A percentile compares a stretch with the other conserved stretches of the same genome.
phyloP scores from a whole-genome alignment of 2,797 vertebrate genomes.

The Phataginus tricuspis region DNA sequence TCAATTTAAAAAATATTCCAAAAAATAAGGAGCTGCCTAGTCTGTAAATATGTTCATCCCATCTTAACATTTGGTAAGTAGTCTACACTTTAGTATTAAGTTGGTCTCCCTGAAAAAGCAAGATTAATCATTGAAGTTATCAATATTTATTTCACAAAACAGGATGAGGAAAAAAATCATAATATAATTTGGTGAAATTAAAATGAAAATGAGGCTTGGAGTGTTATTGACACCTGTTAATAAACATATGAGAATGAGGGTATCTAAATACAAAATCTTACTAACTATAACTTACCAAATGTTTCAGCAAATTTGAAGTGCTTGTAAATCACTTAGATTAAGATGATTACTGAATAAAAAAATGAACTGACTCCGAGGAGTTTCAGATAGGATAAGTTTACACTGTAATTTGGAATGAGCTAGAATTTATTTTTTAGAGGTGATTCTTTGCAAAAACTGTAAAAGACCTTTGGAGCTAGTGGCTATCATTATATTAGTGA shows the following conservation, averaged over 20 bases:
- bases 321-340: background rate
- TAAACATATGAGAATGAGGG: background rate
- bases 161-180: background rate
- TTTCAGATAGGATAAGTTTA: background rate
- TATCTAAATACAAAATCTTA: background rate
- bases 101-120: slow-evolving; percentile 6
- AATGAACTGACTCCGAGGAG: background rate
- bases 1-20: background rate
- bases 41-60: background rate
- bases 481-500: background rate
- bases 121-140: background rate
- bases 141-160: background rate
- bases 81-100: slow-evolving; percentile 18
- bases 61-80: slow-evolving; percentile 18
- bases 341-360: background rate
- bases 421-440: slow-evolving; percentile 15
- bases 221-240: background rate
- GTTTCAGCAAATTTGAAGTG: background rate
- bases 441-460: background rate
- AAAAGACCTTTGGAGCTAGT: background rate
- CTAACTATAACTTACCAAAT: background rate
- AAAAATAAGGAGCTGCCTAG: background rate
- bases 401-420: background rate
- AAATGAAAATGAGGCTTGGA: slow-evolving; percentile 16
- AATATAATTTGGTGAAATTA: background rate